phyloP scores from a whole-genome alignment of 2,888 invertebrate genomes.

The Rhamphomyia laevipes region DNA sequence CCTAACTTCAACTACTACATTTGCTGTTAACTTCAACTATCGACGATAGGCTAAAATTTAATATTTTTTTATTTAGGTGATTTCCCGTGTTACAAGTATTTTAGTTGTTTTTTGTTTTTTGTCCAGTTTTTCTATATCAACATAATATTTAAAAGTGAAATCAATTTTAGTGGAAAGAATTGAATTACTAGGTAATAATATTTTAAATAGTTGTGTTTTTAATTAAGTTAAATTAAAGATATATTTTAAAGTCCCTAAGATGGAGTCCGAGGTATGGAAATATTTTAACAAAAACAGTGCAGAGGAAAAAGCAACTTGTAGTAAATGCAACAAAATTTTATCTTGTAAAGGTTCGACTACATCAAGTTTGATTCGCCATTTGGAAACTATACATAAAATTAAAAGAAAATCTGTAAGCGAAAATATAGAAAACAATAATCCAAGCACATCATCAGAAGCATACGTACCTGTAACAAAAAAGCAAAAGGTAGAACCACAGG shows the following conservation, averaged over 20 bases:
- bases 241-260: not conserved
- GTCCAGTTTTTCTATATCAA: not conserved
- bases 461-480: not conserved
- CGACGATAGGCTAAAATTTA: not conserved
- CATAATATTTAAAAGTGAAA: not conserved
- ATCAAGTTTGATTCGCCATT: not conserved
- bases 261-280: not conserved
- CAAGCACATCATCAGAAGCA: not conserved
- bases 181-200: not conserved
- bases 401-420: not conserved
- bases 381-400: not conserved
- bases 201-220: not conserved
- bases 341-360: not conserved
- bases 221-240: not conserved
- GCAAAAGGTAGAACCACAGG: not conserved
- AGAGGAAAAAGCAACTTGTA: not conserved
- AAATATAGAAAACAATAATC: not conserved
- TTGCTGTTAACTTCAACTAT: not conserved
- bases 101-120: not conserved
- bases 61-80: not conserved
- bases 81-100: not conserved
- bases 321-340: no score
- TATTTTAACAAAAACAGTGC: not conserved
- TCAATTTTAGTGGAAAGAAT: not conserved
- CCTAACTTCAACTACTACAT: not conserved